Percentiles rank a stretch among this genome's conserved stretches.
phyloP scores from a whole-genome alignment of 1,140 invertebrate genomes.

The Saccostrea cuccullata region DNA sequence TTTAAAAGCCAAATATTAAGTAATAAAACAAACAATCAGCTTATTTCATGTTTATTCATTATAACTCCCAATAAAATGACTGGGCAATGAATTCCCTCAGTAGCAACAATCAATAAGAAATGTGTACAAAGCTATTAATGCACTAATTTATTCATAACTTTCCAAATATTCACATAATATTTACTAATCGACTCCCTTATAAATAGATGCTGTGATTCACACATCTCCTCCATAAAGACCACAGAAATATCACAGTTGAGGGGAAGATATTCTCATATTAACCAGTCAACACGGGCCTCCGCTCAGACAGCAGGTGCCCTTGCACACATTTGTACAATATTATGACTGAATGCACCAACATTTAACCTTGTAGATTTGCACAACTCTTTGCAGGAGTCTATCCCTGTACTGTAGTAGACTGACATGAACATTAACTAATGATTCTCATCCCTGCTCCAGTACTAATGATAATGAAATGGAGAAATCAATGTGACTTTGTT shows the following conservation, averaged over 20 bases:
- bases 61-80: conserved; percentile 34
- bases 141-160: neutral
- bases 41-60: conserved; percentile 22
- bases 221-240: neutral
- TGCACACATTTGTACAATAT: neutral
- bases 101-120: conserved; percentile 25
- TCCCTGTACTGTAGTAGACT: conserved; percentile 21
- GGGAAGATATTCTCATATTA: neutral
- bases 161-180: conserved; percentile 10
- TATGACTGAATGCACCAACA: conserved; percentile 30
- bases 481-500: conserved; percentile 19
- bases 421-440: neutral
- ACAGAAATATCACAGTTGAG: conserved; percentile 22
- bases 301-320: neutral
- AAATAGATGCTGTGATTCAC: conserved; percentile 15
- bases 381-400: conserved; percentile 9
- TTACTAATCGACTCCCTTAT: neutral
- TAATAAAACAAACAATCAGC: neutral
- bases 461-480: conserved; percentile 15
- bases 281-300: neutral
- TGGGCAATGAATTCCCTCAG: conserved; percentile 34
- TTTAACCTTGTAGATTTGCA: conserved; percentile 37
- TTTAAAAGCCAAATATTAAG: no score
- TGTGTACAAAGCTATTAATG: conserved; percentile 19
- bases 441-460: conserved; percentile 14